Conservation (phyloP, 2,888 invertebrate genomes). For the Troides aeacus region DNA sequence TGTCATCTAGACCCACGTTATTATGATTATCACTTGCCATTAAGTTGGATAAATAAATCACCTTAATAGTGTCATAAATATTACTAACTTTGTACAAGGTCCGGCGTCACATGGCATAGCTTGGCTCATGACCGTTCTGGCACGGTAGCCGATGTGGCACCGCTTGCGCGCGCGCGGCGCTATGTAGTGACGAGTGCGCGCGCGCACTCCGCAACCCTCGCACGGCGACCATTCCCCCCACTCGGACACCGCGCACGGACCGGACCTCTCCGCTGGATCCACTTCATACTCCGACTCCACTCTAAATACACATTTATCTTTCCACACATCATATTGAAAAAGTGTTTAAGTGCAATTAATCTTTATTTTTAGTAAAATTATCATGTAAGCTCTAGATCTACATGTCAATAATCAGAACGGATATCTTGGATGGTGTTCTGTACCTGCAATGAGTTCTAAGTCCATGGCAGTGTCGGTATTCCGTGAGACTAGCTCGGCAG, state of each 20-base stretch:
- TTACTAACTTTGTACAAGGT: slow-evolving; percentile 58
- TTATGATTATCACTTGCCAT: no score
- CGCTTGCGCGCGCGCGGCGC: slow-evolving; percentile 82
- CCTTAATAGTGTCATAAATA: neutral
- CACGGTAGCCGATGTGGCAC: slow-evolving; percentile 75
- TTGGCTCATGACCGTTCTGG: slow-evolving; percentile 64
- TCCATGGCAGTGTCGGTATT: slow-evolving; percentile 74
- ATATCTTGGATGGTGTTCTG: no score
- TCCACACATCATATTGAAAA: no score
- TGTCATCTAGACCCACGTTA: no score
- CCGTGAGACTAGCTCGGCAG: slow-evolving; percentile 82
- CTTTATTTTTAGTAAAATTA: no score
- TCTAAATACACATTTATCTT: slow-evolving; percentile 38
- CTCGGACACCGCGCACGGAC: slow-evolving; percentile 84
- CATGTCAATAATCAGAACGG: no score
- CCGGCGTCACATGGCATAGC: slow-evolving; percentile 70
- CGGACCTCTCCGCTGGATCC: slow-evolving; percentile 61
- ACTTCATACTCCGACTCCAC: slow-evolving; percentile 70
- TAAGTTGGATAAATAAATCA: no score
- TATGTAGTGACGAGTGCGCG: slow-evolving; percentile 84
- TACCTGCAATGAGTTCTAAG: slow-evolving; percentile 71
- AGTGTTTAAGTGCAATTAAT: no score
- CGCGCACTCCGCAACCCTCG: slow-evolving; percentile 84
- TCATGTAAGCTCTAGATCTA: no score
- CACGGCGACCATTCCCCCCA: slow-evolving; percentile 91